Base-by-base conservation (phyloP, 2,888 invertebrate species). In the Quadriops clusia region DNA sequence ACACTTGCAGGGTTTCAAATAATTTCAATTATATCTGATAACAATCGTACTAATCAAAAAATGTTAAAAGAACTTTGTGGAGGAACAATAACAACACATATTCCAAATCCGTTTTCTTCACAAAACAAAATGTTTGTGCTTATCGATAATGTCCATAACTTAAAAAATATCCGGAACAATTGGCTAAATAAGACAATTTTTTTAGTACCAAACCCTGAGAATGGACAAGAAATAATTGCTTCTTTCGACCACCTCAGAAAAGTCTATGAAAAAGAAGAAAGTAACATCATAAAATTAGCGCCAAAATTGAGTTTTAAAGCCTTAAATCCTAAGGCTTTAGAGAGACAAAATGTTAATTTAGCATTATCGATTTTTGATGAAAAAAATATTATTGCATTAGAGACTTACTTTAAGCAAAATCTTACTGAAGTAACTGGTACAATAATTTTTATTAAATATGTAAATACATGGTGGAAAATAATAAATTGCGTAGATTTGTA, bases 341-440 rank as follows among this genome's bases (percentile, higher is more conserved):
- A 23, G 13, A 23, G 23, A 23, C 23, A 23, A n/a, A 23, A 23
- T 23, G 23, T 23, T n/a, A 23, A 23, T 5, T 23, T 23, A 23
- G 23, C 23, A 7, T n/a, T 23, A 23, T 11, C 23, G 7, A n/a
- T 23, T n/a, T 12, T 23, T 23, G 23, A 23, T n/a, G 23, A 23
- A n/a, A 11, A 13, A 12, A 23, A 23, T n/a, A n/a, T 23, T 6
- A 23, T 23, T 23, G 23, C 23, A 23, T n/a, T 23, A 23, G 23
- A 23, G 2, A 11, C 11, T 23, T 23, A 23, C 13, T 23, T 23
- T 23, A 23, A 23, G 7, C 12, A 23, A 23, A 6, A 23, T n/a
- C 8, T n/a, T n/a, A n/a, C 23, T 6, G 23, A 23, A 4, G 8
- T n/a, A 23, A n/a, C 11, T 23, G 23, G 8, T n/a, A 23, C 23